These are phyloP conservation scores for Enteromius afrohamiltoni DNA, from an alignment of 2,797 vertebrate genomes.

Conservation along the genomic window DNA sequence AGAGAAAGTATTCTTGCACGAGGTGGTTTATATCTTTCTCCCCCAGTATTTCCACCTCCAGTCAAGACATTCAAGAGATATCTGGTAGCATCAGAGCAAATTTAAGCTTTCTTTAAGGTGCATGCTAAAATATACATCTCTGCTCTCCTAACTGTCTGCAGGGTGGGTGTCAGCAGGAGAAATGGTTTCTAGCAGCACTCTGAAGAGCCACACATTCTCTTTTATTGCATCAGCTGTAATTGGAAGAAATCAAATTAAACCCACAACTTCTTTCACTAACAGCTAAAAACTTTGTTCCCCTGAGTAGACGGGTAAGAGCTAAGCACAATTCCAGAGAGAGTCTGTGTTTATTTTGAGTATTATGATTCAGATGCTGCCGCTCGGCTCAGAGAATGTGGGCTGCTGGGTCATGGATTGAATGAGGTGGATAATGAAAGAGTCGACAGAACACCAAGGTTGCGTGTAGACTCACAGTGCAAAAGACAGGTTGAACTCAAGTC, in stretches of 20 bases:
- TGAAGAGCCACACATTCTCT: neutral
- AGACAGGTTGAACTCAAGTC: neutral
- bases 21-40: neutral
- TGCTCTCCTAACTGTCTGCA: slow-evolving; percentile 19
- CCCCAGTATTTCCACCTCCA: neutral
- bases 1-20: neutral
- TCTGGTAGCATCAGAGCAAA: neutral
- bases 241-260: slow-evolving; percentile 35
- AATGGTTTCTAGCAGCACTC: neutral
- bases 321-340: slow-evolving; percentile 18
- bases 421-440: slow-evolving; percentile 33
- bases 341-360: slow-evolving; percentile 33
- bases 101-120: slow-evolving; percentile 2
- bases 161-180: slow-evolving; percentile 21
- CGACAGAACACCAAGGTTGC: slow-evolving; percentile 7
- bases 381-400: slow-evolving; percentile 20
- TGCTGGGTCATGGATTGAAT: slow-evolving; percentile 34
- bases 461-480: neutral
- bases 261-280: neutral
- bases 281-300: slow-evolving; percentile 19
- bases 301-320: neutral
- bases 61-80: slow-evolving; percentile 10
- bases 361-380: slow-evolving; percentile 1
- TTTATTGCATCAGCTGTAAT: slow-evolving; percentile 44
- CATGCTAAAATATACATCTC: neutral